Conservation (phyloP, 2,888 invertebrate genomes). For the Sipunculus nudus region DNA sequence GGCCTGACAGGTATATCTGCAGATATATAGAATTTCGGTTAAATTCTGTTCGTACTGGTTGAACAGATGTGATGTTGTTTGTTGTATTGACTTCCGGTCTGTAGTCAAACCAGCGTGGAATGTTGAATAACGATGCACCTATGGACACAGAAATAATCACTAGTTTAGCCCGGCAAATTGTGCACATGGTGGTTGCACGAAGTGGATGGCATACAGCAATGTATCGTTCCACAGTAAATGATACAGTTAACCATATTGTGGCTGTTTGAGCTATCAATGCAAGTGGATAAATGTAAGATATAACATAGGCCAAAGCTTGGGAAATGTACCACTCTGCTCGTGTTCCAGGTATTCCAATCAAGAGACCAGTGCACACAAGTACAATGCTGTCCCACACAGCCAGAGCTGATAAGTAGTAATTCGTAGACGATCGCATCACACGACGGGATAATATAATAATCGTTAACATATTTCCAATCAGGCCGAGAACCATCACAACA, state of each 20-base stretch:
- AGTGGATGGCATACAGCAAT: conserved; percentile 83
- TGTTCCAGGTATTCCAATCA: conserved; percentile 52
- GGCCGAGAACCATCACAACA: conserved; percentile 71
- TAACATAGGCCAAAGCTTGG: conserved; percentile 53
- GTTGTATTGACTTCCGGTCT: conserved; percentile 38
- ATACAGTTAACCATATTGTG: conserved; percentile 84
- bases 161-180: conserved; percentile 84
- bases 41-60: conserved; percentile 72
- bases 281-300: conserved; percentile 72
- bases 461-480: conserved; percentile 74
- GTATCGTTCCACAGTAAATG: conserved; percentile 84
- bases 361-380: conserved; percentile 52
- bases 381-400: conserved; percentile 64
- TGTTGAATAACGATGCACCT: conserved; percentile 85
- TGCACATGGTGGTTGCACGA: conserved; percentile 87
- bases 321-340: conserved; percentile 36
- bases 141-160: conserved; percentile 85
- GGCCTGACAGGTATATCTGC: conserved; percentile 80
- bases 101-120: conserved; percentile 74
- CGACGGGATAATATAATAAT: conserved; percentile 71
- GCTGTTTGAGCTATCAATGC: conserved; percentile 91
- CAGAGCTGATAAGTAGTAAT: conserved; percentile 66
- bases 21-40: conserved; percentile 71
- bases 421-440: conserved; percentile 80
- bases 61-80: conserved; percentile 30